These are phyloP conservation scores for Prolemur simus DNA, from an alignment of 2,113 vertebrate genomes.

Conservation along the genomic window DNA sequence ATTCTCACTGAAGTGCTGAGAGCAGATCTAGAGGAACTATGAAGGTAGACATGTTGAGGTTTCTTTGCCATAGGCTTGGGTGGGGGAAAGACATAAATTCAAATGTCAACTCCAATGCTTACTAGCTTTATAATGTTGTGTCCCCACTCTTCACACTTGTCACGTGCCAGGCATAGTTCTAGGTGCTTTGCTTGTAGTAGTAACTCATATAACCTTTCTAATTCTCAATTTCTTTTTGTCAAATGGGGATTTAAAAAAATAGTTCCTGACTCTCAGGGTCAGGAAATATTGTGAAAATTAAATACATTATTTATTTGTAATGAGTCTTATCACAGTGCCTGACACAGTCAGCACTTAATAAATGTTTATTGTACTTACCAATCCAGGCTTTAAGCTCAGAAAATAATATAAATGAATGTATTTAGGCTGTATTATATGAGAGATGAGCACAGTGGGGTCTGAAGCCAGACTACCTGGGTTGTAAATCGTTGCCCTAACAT, in stretches of 20 bases:
- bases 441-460: not conserved
- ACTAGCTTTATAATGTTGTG: not conserved
- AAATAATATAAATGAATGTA: not conserved
- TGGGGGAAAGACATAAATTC: not conserved
- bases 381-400: not conserved
- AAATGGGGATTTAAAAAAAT: not conserved
- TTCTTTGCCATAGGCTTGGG: not conserved
- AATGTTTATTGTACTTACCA: slow-evolving; percentile 26
- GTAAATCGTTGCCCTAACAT: not conserved
- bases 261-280: not conserved
- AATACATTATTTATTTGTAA: slow-evolving; percentile 34
- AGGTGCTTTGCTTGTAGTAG: not conserved
- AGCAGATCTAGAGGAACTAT: not conserved
- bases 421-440: not conserved
- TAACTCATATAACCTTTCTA: not conserved
- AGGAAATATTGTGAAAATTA: not conserved
- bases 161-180: not conserved
- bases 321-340: not conserved
- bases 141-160: not conserved
- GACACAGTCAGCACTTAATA: not conserved
- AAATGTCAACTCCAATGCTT: not conserved
- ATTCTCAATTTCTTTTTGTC: not conserved
- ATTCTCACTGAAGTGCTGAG: not conserved
- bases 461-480: not conserved
- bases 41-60: not conserved